phyloP scores from a whole-genome alignment of 2,888 invertebrate species.

The Spisula subtruncata region DNA sequence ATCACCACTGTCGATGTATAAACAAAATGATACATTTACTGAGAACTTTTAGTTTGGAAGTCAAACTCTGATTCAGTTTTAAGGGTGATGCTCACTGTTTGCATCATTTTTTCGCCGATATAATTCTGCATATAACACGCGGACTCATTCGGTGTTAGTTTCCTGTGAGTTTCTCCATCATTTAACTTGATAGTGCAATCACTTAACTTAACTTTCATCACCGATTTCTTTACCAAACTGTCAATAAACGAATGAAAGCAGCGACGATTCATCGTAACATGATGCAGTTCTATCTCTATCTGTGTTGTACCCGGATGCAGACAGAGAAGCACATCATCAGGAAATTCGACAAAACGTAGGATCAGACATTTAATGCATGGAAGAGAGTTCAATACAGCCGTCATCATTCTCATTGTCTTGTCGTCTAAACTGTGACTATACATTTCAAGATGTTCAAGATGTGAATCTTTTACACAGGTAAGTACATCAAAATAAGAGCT shows the following conservation, averaged over 20 bases:
- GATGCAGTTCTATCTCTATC: not conserved
- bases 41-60: not conserved
- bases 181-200: not conserved
- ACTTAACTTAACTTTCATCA: not conserved
- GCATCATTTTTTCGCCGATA: not conserved
- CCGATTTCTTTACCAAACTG: not conserved
- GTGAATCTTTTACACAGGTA: not conserved
- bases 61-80: not conserved
- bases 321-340: not conserved
- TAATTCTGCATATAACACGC: not conserved
- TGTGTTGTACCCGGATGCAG: not conserved
- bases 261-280: not conserved
- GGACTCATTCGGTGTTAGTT: not conserved
- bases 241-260: not conserved
- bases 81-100: too few relatives aligned
- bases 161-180: not conserved
- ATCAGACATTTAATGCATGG: not conserved
- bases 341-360: not conserved
- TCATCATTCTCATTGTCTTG: not conserved
- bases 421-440: not conserved
- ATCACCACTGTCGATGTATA: not conserved
- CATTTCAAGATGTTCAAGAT: slow-evolving; percentile 7
- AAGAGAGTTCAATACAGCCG: not conserved
- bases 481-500: not conserved
- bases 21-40: not conserved